Evolutionary conservation across 2,113 vertebrate species (phyloP).

Genomic region (Pleuronectes platessa): DNA sequence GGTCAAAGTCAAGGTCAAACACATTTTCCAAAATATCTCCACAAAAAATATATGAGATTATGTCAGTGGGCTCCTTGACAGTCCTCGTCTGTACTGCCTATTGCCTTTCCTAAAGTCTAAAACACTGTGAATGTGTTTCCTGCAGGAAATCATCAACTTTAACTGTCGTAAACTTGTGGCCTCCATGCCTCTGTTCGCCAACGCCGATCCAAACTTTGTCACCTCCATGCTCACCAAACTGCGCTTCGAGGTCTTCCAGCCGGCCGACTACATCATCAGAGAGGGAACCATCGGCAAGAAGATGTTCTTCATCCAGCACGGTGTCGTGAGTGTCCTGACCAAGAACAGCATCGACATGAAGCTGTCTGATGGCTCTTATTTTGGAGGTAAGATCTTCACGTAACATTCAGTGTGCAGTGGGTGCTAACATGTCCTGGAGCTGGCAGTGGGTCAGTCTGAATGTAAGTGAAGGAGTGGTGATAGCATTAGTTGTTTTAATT

Average conservation of each 20-base stretch:
- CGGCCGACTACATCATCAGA: slow-evolving; percentile 92
- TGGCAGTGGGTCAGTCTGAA: slow-evolving; percentile 27
- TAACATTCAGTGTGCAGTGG: background rate
- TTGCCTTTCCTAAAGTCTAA: background rate
- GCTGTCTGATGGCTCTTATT: slow-evolving; percentile 96
- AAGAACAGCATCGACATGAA: slow-evolving; percentile 97
- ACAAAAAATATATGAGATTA: no score
- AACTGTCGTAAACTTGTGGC: slow-evolving; percentile 98
- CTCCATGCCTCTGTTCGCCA: slow-evolving; percentile 97
- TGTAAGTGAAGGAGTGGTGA: slow-evolving; percentile 52
- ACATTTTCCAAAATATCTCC: no score
- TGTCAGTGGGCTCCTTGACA: background rate
- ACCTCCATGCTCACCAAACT: slow-evolving; percentile 98
- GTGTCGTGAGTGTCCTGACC: slow-evolving; percentile 93
- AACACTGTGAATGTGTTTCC: background rate
- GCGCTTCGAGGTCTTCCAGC: slow-evolving; percentile 96
- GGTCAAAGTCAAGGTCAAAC: background rate
- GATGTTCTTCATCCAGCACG: slow-evolving; percentile 99
- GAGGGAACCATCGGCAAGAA: slow-evolving; percentile 97
- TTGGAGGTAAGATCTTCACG: slow-evolving; percentile 86
- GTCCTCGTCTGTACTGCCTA: background rate
- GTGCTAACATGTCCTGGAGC: slow-evolving; percentile 19
- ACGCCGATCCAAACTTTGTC: slow-evolving; percentile 97
- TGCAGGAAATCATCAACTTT: slow-evolving; percentile 98
- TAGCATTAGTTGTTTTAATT: slow-evolving; percentile 64